Conservation (phyloP, 2,888 invertebrate genomes). For the Eubasilissa splendida region DNA sequence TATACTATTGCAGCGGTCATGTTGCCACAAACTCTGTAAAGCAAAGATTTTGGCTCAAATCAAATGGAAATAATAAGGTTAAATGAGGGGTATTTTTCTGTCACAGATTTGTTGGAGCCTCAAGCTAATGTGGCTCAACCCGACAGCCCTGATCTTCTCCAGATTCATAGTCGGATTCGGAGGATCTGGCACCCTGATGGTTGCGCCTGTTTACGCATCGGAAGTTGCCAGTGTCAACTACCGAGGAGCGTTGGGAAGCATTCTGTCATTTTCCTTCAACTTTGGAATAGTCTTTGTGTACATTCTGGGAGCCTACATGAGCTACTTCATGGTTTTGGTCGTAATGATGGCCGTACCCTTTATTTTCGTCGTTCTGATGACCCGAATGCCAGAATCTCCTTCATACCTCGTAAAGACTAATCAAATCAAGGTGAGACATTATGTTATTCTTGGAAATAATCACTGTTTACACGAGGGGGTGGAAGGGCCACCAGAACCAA, state of each 20-base stretch:
- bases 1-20: no score
- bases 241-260: conserved; percentile 74
- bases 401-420: conserved; percentile 67
- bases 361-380: conserved; percentile 67
- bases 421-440: conserved; percentile 54
- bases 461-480: no score
- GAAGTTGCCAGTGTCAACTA: conserved; percentile 73
- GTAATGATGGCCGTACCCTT: conserved; percentile 69
- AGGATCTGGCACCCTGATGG: conserved; percentile 66
- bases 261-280: conserved; percentile 71
- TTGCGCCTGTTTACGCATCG: conserved; percentile 69
- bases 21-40: no score
- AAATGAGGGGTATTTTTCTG: background rate
- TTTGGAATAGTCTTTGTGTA: conserved; percentile 70
- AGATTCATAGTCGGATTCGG: conserved; percentile 72
- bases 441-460: conserved; percentile 43
- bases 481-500: no score
- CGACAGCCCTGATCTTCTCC: conserved; percentile 63
- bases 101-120: conserved; percentile 49
- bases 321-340: conserved; percentile 70
- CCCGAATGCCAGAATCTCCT: conserved; percentile 76
- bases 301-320: conserved; percentile 68
- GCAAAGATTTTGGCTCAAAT: no score
- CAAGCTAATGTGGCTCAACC: conserved; percentile 39
- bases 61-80: no score